Evolutionary conservation across 2,888 invertebrate species (phyloP), one percentile per base, ranked within the genome.

Genomic region (Nemapogon koenigi): DNA sequence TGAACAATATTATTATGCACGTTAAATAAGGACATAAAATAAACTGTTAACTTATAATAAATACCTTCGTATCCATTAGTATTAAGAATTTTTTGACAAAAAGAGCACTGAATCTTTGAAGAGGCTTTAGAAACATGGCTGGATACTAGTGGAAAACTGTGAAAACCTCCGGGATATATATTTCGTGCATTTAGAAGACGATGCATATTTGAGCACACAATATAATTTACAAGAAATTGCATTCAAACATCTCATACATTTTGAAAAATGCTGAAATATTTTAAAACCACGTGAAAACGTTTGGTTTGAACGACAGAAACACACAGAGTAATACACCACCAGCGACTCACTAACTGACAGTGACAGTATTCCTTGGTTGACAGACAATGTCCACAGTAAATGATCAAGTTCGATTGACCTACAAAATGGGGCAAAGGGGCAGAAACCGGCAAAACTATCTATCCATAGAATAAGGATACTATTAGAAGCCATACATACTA

Each of bases 241-340:
- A 25, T 31, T 29, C 27, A 35, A 37, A 4, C 16, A 38, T 22
- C 16, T 13, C 16, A 41, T 26, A 35, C 35, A 32, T 10, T 26
- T 28, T 16, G 10, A 27, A 28, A 10, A 7, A 22, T 7, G 19
- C 14, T 17, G 13, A 15, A n/a, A n/a, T n/a, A n/a, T n/a, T 27
- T 26, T 47, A 50, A 60, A 66, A 68, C 61, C 69, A 70, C 68
- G 69, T 70, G 70, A 71, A 63, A 62, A 54, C 51, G n/a, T n/a
- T n/a, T n/a, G n/a, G n/a, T n/a, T n/a, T n/a, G n/a, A n/a, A n/a
- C n/a, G n/a, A n/a, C n/a, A n/a, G n/a, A n/a, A n/a, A n/a, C n/a
- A n/a, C n/a, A n/a, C n/a, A n/a, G n/a, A n/a, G n/a, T n/a, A n/a
- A n/a, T n/a, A n/a, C n/a, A n/a, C n/a, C n/a, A n/a, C n/a, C n/a